These are phyloP conservation scores for Kradibia gibbosae DNA, from an alignment of 1,140 invertebrate genomes.

Conservation along the genomic window DNA sequence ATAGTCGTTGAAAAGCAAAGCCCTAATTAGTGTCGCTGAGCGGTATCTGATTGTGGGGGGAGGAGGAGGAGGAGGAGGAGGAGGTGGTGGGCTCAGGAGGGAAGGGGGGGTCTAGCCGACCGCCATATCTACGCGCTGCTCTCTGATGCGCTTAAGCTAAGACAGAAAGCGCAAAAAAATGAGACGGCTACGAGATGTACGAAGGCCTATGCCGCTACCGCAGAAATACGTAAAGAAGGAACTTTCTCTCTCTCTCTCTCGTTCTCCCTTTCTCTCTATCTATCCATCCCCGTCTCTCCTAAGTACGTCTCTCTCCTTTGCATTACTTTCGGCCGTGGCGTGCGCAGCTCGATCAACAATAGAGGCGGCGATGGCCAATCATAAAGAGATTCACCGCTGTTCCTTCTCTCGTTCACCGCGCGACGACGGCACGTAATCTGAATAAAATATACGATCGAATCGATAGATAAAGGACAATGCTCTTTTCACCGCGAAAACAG, in stretches of 20 bases:
- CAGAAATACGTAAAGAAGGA: conserved; percentile 23
- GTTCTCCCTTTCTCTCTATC: neutral
- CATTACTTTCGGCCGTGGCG: neutral
- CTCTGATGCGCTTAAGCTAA: neutral
- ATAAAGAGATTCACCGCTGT: conserved; percentile 66
- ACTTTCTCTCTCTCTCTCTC: neutral
- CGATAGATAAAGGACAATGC: conserved; percentile 74
- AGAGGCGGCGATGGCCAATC: conserved; percentile 68
- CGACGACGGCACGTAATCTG: conserved; percentile 60
- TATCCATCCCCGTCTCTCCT: no score
- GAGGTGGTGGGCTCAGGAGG: no score
- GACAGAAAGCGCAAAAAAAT: conserved; percentile 46
- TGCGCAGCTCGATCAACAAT: conserved; percentile 47
- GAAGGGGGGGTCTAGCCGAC: neutral
- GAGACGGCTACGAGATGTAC: conserved; percentile 16
- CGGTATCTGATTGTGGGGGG: conserved; percentile 47
- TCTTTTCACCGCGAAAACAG: conserved; percentile 66
- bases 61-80: no score
- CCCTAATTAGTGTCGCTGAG: conserved; percentile 51
- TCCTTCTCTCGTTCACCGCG: conserved; percentile 47
- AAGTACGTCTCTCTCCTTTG: neutral
- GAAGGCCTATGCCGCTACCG: neutral
- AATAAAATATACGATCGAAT: conserved; percentile 74
- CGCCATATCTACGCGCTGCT: neutral
- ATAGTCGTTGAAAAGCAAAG: conserved; percentile 37